Conservation (phyloP, 2,113 vertebrate species). For the Calidris pygmaea region DNA sequence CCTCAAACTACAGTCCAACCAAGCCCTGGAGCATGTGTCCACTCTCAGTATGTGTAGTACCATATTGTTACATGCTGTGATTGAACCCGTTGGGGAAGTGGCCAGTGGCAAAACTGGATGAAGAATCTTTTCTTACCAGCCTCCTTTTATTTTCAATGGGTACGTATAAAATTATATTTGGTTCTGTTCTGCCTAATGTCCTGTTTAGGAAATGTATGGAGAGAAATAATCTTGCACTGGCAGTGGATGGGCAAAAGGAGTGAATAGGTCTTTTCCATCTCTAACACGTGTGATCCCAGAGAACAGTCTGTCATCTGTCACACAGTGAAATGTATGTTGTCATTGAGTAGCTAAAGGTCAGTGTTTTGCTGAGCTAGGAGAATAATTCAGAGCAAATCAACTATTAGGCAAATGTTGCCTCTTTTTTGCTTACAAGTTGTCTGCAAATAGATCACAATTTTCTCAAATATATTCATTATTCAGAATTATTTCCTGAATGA, state of each 20-base stretch:
- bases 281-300: not conserved
- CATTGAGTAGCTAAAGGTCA: conserved; percentile 60
- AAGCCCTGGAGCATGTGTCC: not conserved
- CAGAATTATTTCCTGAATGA: conserved; percentile 64
- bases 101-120: not conserved
- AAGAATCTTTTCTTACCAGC: not conserved
- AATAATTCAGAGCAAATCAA: conserved; percentile 64
- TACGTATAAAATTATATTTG: not conserved
- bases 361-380: conserved; percentile 54
- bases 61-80: not conserved
- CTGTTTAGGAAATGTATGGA: not conserved
- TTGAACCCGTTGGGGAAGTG: not conserved
- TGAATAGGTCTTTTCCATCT: not conserved
- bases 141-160: not conserved
- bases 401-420: conserved; percentile 50
- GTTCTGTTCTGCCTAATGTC: not conserved
- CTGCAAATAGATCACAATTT: conserved; percentile 64
- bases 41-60: not conserved
- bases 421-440: conserved; percentile 52
- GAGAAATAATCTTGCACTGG: not conserved
- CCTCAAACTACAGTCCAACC: not conserved
- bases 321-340: conserved; percentile 22
- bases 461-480: conserved; percentile 61
- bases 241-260: not conserved
- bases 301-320: conserved; percentile 22